Evolutionary conservation across 2,113 vertebrate species (phyloP).

Genomic region (Sander vitreus): DNA sequence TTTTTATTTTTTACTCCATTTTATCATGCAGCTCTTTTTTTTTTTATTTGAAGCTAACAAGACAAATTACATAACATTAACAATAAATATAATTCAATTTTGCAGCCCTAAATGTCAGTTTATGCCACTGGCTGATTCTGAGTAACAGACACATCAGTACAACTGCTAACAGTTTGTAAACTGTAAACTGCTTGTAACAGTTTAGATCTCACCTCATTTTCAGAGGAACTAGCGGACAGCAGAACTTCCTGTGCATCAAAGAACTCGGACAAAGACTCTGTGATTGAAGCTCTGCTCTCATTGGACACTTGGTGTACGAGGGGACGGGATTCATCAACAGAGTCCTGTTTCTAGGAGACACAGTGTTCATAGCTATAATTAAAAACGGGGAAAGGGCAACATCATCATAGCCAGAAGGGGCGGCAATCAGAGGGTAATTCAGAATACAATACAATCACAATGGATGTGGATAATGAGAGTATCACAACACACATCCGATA

Average conservation of each 20-base stretch:
- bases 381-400: constrained; percentile 14
- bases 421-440: background rate
- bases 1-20: background rate
- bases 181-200: too few relatives aligned
- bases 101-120: background rate
- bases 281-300: constrained; percentile 93
- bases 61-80: constrained; percentile 14
- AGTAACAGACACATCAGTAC: background rate
- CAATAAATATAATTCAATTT: constrained; percentile 13
- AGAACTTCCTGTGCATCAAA: constrained; percentile 98
- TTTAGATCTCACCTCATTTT: constrained; percentile 89
- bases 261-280: constrained; percentile 96
- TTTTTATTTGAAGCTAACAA: background rate
- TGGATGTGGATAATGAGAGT: background rate
- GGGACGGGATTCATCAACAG: constrained; percentile 84
- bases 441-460: background rate
- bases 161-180: too few relatives aligned
- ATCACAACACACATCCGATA: background rate
- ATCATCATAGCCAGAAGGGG: constrained; percentile 3
- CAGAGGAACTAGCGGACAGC: constrained; percentile 95
- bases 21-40: background rate
- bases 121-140: background rate
- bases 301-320: constrained; percentile 95
- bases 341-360: constrained; percentile 86
- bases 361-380: constrained; percentile 39